Evolutionary conservation across 2,113 vertebrate species (phyloP), one percentile per base, ranked within the genome.

Genomic region (Ochotona princeps): DNA sequence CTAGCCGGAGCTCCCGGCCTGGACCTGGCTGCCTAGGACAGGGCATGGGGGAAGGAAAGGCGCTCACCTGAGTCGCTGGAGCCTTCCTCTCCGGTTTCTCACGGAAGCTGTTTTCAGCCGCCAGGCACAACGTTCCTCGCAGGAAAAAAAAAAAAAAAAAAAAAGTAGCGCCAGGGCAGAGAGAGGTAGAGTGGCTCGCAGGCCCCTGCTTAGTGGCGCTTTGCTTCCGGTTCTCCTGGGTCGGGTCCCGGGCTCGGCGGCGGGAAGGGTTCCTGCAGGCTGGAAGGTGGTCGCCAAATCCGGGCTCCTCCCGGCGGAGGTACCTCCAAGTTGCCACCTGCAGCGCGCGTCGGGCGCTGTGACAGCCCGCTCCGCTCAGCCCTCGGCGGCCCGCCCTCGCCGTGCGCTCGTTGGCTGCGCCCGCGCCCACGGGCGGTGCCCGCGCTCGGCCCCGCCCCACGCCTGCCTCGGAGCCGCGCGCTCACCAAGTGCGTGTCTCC

Each of bases 291-390:
- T 93, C 65, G 54, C 81, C 91, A 81, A 86, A 95, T 72, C 82
- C 60, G 4, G 81, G 87, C 1, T 90, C 17, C 86, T 94, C 61
- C 70, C 1, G 23, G 92, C 86, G 54, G 80, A 54, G 7, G 91
- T 91, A 80, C 94, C 94, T 70, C 94, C 94, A 82, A 96, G 75
- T 96, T 96, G 97, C 98, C 98, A 98, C 98, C 98, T 98, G 98
- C 98, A 96, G 97, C 96, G 78, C 97, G 92, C 96, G 93, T 82
- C 7, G 4, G 92, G 92, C 54, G 69, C 80, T 28, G 95, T 91
- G 95, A 89, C 96, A 72, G 96, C 93, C 23, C 93, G 94, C 72
- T 89, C 96, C 44, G 8, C 92, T 88, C 94, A 30, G 95, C 92
- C 93, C 20, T 7, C 26, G 57, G 89, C 3, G 84, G 8, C 94